Conservation (phyloP, 2,797 vertebrate species). For the Protonibea diacanthus region DNA sequence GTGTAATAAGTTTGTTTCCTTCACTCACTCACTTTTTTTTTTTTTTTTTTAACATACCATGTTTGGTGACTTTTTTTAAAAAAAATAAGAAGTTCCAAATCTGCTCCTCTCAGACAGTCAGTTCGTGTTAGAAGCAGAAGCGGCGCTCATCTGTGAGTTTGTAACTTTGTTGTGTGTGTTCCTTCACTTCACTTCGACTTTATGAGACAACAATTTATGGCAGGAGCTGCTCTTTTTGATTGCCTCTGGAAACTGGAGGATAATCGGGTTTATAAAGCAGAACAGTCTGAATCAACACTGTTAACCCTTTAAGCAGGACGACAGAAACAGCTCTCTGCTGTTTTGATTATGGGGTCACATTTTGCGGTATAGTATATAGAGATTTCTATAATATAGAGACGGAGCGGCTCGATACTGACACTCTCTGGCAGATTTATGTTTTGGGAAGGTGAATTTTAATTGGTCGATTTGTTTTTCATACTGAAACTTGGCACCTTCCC, state of each 20-base stretch:
- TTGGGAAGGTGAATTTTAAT: slow-evolving; percentile 22
- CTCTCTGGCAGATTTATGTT: slow-evolving; percentile 77
- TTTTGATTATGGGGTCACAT: slow-evolving; percentile 3
- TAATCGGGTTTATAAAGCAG: neutral
- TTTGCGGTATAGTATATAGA: neutral
- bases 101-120: too few species aligned
- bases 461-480: slow-evolving; percentile 1
- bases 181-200: neutral
- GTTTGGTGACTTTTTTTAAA: neutral
- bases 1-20: neutral
- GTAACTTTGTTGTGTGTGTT: neutral
- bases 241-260: neutral
- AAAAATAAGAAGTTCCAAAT: neutral
- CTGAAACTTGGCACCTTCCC: neutral
- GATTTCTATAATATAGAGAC: slow-evolving; percentile 27
- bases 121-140: neutral
- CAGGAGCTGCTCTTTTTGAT: neutral
- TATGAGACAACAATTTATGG: neutral
- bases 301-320: neutral
- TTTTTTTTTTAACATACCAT: too few species aligned
- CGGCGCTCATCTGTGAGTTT: neutral
- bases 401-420: slow-evolving; percentile 83
- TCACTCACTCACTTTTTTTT: neutral
- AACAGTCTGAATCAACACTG: neutral
- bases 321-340: neutral